These are phyloP conservation scores for Timema cristinae DNA, from an alignment of 2,888 invertebrate species.

Conservation along the genomic window DNA sequence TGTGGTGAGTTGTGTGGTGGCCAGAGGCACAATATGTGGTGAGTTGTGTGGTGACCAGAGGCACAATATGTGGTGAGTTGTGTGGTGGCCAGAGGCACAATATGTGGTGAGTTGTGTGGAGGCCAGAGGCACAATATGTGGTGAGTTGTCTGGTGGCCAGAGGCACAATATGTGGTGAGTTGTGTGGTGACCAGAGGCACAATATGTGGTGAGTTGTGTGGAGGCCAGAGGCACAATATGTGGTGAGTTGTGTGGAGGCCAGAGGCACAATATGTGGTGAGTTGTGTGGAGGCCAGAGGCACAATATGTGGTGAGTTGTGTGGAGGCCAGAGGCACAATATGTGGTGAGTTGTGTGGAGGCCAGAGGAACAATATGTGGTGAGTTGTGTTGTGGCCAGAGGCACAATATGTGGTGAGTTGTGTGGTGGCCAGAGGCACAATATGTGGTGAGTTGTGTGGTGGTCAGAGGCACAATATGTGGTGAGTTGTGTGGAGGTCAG, in stretches of 20 bases:
- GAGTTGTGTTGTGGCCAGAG: slow-evolving; percentile 36
- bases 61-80: no score
- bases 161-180: slow-evolving; percentile 57
- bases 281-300: slow-evolving; percentile 52
- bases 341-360: slow-evolving; percentile 47
- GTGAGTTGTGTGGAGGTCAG: slow-evolving; percentile 50
- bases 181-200: no score
- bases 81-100: slow-evolving; percentile 50
- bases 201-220: slow-evolving; percentile 43
- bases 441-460: slow-evolving; percentile 53
- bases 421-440: slow-evolving; percentile 50
- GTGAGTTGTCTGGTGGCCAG: slow-evolving; percentile 42
- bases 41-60: slow-evolving; percentile 36
- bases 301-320: slow-evolving; percentile 56
- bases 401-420: no score
- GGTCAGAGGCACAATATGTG: no score
- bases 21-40: slow-evolving; percentile 57
- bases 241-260: slow-evolving; percentile 45
- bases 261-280: no score
- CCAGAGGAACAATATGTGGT: slow-evolving; percentile 57
- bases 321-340: no score
- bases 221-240: slow-evolving; percentile 55
- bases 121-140: no score
- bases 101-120: slow-evolving; percentile 53
- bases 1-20: slow-evolving; percentile 34